Base-by-base conservation (phyloP, 2,113 vertebrate genomes). In the Prionailurus bengalensis region DNA sequence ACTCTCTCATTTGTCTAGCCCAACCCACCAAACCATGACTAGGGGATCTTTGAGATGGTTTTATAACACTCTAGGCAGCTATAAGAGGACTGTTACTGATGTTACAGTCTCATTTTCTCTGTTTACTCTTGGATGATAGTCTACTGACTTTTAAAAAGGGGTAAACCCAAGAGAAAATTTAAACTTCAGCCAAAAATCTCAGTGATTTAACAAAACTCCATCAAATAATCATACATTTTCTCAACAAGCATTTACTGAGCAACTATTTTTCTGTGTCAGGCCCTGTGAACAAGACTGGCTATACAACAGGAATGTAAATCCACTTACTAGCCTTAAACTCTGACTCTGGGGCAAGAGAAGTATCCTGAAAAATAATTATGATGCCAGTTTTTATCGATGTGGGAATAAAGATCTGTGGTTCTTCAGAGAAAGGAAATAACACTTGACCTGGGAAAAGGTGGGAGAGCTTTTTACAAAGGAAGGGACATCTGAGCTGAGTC, bases 121-220 rank as follows among this genome's bases (percentile, higher is more conserved):
- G 63, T 29, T 84, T 53, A 36, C 48, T 80, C 78, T 83, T 68
- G 13, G 65, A n/a, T 61, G 53, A 39, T 11, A 81, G 23, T 65
- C 94, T 80, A 80, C 84, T 88, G 29, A 51, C 17, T 33, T 96
- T 71, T 81, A 17, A 78, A 87, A 94, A 83, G 51, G 25, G 7
- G 15, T 31, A 78, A 97, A 61, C 45, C 53, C 73, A 82, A 81
- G 92, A 83, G n/a, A 93, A 36, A 88, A 97, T 78, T 70, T 83
- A 74, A 94, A 79, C 63, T 89, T 92, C 70, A 96, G 39, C 55
- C 74, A 31, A 51, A 97, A 92, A 94, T 10, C 61, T 70, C 29
- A 95, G 31, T 39, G 45, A 55, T 48, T 58, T 9, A 39, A 87
- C 11, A 70, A 79, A 66, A 93, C 61, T 39, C 33, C 71, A 63